Evolutionary conservation across 1,140 invertebrate genomes (phyloP).

Genomic region (Hyphantria cunea): DNA sequence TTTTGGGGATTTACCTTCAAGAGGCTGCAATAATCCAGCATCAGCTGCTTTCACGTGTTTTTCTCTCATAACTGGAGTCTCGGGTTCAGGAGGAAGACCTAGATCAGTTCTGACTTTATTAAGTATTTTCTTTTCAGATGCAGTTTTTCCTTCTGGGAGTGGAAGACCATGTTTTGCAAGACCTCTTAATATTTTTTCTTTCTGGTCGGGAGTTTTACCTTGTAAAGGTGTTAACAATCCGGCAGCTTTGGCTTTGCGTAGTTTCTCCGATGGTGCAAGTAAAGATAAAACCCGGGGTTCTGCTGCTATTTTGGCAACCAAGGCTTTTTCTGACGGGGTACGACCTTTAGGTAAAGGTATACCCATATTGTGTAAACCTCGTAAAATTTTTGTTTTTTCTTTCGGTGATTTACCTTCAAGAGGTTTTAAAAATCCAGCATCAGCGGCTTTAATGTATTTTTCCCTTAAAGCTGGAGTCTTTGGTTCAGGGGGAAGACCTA

Average conservation of each 20-base stretch:
- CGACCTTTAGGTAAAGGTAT: conserved; percentile 40
- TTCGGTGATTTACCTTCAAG: conserved; percentile 27
- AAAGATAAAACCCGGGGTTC: conserved; percentile 39
- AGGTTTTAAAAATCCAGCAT: conserved; percentile 37
- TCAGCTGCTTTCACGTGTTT: conserved; percentile 38
- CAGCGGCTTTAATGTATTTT: conserved; percentile 39
- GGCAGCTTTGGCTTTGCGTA: neutral
- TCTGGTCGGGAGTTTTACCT: conserved; percentile 43
- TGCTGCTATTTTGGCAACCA: conserved; percentile 19
- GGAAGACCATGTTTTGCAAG: conserved; percentile 43
- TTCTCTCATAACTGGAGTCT: conserved; percentile 30
- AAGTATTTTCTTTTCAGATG: no score
- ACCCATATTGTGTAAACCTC: conserved; percentile 28
- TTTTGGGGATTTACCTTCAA: conserved; percentile 40
- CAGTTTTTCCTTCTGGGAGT: conserved; percentile 24
- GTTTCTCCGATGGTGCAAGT: conserved; percentile 35
- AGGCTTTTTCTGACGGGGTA: conserved; percentile 47
- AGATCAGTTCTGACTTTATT: conserved; percentile 9
- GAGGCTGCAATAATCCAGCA: conserved; percentile 35
- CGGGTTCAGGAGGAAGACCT: conserved; percentile 38
- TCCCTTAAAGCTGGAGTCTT: conserved; percentile 16
- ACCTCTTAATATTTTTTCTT: conserved; percentile 47
- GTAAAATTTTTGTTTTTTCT: conserved; percentile 40
- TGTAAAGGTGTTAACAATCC: conserved; percentile 6
- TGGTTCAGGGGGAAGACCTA: conserved; percentile 33